Evolutionary conservation across 2,888 invertebrate species (phyloP).

Genomic region (Catocala sponsa): DNA sequence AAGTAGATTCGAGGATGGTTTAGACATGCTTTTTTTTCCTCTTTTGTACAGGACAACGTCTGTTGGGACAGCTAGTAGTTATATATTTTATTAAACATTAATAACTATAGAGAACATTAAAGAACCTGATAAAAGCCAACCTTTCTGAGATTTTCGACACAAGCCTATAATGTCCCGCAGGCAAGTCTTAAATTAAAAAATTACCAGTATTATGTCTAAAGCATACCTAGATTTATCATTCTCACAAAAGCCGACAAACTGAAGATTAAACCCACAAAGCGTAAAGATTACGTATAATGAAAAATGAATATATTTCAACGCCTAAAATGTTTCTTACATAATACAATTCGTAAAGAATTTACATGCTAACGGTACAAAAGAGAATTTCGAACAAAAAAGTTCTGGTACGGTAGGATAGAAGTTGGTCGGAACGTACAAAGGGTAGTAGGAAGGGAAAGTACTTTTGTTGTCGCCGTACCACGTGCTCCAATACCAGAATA

Average conservation of each 20-base stretch:
- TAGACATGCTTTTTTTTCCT: too few relatives aligned
- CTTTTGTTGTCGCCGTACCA: neutral
- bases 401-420: constrained; percentile 13
- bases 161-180: too few relatives aligned
- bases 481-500: neutral
- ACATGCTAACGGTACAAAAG: constrained; percentile 33
- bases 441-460: constrained; percentile 1
- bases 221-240: too few relatives aligned
- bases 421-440: constrained; percentile 27
- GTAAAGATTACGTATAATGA: neutral
- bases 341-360: constrained; percentile 15
- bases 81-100: too few relatives aligned
- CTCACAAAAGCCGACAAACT: neutral
- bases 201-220: too few relatives aligned
- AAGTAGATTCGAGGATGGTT: too few relatives aligned
- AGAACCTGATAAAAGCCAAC: too few relatives aligned
- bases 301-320: neutral
- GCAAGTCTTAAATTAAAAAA: too few relatives aligned
- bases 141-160: too few relatives aligned
- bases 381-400: constrained; percentile 41
- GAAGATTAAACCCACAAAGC: neutral
- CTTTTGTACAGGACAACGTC: too few relatives aligned
- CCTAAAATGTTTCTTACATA: neutral
- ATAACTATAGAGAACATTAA: too few relatives aligned
- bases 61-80: too few relatives aligned